Evolutionary conservation across 2,888 invertebrate genomes (phyloP), one percentile per base, ranked within the genome.

Genomic region (Drosophila yooni): DNA sequence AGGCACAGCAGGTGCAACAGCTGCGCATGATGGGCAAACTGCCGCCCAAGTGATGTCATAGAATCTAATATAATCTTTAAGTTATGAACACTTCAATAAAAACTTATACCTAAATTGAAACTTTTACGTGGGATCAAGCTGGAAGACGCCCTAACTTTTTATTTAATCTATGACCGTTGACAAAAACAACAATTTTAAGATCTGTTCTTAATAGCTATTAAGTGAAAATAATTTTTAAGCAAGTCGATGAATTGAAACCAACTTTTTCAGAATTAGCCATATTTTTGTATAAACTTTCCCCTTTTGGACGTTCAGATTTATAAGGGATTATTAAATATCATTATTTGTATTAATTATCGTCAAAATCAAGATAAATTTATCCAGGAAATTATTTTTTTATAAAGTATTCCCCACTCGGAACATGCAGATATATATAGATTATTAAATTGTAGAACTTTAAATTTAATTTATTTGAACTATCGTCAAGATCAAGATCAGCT

Each of bases 1-100:
- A 93, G 68, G 92, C 92, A 13, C 94, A 94, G 70, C 94, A 94
- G 79, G 92, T 94, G 91, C 94, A 94, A 72, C 95, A 96, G 87
- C 93, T 94, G 92, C 95, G 91, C 27, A 90, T 88, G 88, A 89
- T 88, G 88, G 85, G 89, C 21, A 88, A 90, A 58, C 54, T 88
- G 54, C 88, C 90, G 5, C 91, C 90, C 31, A 88, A 88, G 46
- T 88, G 53, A 83, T 68, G 21, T 43, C 7, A 11, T 56, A 74
- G 40, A 11, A 18, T 40, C 43, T 76, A 70, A 31, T 11, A 40
- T 54, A 36, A 25, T 18, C 27, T 11, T 1, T 75, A 75, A 43
- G 34, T n/a, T 43, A n/a, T 18, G n/a, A 13, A 52, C 31, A 5
- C n/a, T 34, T 33, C 2, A 75, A 63, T 64, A 74, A 68, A 46